Evolutionary conservation across 2,113 vertebrate genomes (phyloP), one percentile per base, ranked within the genome.

Genomic region (Silurus asotus): DNA sequence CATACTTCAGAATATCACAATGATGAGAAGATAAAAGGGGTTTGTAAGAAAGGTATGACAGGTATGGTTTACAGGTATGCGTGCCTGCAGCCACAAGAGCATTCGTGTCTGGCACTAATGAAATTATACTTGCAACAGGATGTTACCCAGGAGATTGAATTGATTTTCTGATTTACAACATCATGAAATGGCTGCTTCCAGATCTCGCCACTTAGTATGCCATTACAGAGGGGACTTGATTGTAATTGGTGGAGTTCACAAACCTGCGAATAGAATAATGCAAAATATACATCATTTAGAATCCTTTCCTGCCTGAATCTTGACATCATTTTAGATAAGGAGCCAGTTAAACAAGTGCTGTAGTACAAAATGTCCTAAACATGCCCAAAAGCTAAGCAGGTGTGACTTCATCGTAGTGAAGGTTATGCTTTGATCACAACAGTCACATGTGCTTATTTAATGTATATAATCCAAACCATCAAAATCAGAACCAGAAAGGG

Each of bases 241-340:
- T 89, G 84, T 92, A 92, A 84, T 93, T 93, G 88, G 87, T 82
- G 49, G 88, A 88, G 64, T 92, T 86, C 23, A 93, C 88, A 62
- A 81, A 89, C 90, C 93, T 94, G 87, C 55, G 82, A 90, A 92
- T 87, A 48, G 74, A 49, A 84, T 25, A 51, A 48, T 51, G 14
- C 37, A 58, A 80, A 19, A 7, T 64, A 8, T 59, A 17, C 13
- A 10, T 59, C 45, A 23, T 72, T 58, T 13, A 74, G 14, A 5
- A 79, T 58, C 15, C 15, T 59, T 25, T 4, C 77, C 20, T 59
- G 15, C 8, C 15, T 28, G 55, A 79, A 9, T 58, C 25, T 55
- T 58, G 53, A 58, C 11, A 56, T 56, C 76, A 79, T 45, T 4
- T 10, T 28, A 9, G 53, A 78, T 58, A 17, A 78, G 14, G 14